A percentile compares a stretch with the other conserved stretches of the same genome.
These are phyloP conservation scores for Phyto melanocephala DNA, from an alignment of 2,888 invertebrate genomes.

Conservation along the genomic window DNA sequence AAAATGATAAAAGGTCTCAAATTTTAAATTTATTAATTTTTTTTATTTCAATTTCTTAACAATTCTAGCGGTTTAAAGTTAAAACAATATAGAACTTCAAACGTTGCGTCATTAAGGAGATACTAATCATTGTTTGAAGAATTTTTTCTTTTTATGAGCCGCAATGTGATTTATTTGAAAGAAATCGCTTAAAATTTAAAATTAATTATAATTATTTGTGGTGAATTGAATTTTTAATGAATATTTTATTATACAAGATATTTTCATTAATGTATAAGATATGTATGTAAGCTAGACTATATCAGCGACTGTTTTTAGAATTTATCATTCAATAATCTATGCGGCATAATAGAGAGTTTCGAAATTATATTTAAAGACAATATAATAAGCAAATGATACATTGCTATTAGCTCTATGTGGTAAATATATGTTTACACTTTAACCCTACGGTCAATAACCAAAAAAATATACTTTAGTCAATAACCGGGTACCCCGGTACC, in stretches of 20 bases:
- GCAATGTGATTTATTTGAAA: slow-evolving; percentile 1
- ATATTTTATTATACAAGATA: neutral
- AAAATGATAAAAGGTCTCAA: neutral
- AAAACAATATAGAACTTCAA: slow-evolving; percentile 1
- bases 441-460: no score
- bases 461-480: no score
- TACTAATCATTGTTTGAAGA: neutral
- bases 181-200: neutral
- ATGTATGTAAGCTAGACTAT: neutral
- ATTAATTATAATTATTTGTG: slow-evolving; percentile 7
- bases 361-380: neutral
- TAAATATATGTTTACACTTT: no score
- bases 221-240: neutral
- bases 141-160: neutral
- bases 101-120: neutral
- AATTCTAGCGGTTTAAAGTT: neutral
- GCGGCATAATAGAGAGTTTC: neutral
- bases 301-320: slow-evolving; percentile 13
- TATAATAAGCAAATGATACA: neutral
- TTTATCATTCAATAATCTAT: neutral
- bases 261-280: no score
- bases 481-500: no score
- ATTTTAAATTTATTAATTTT: neutral
- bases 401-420: no score
- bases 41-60: neutral